These are phyloP conservation scores for Blomia tropicalis DNA, from an alignment of 2,888 invertebrate genomes.

Conservation along the genomic window DNA sequence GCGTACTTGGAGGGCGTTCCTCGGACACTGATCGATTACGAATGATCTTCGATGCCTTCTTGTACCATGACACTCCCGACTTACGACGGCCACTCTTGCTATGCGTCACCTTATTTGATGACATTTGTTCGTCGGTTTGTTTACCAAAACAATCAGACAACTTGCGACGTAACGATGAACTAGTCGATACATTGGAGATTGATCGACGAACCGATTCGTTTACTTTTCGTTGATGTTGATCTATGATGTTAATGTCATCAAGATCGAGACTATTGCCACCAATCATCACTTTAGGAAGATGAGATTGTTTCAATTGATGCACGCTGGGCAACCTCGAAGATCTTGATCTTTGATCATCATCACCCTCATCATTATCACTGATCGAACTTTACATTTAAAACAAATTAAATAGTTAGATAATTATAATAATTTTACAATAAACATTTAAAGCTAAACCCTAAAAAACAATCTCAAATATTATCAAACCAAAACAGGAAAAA, in stretches of 20 bases:
- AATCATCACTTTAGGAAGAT: background rate
- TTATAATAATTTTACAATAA: no score
- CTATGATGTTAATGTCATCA: background rate
- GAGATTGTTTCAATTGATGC: no score
- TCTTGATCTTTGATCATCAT: no score
- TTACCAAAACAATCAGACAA: conserved; percentile 37
- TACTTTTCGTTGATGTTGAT: background rate
- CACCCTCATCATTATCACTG: no score
- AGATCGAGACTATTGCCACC: conserved; percentile 3
- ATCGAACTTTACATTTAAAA: no score
- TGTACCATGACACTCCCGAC: background rate
- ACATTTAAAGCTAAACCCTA: no score
- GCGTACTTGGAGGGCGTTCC: background rate
- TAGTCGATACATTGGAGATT: conserved; percentile 20
- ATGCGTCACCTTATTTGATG: background rate
- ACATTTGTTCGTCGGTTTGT: conserved; percentile 33
- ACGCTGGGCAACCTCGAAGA: no score
- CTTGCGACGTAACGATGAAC: conserved; percentile 31
- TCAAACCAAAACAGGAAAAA: no score
- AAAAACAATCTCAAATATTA: no score
- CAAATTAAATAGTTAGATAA: no score
- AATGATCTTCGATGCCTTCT: background rate
- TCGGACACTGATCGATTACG: background rate
- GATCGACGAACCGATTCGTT: no score
- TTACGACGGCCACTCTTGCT: background rate